Percentiles rank a stretch among this genome's conserved stretches.
These are phyloP conservation scores for Panthera leo DNA, from an alignment of 2,113 vertebrate genomes.

Conservation along the genomic window DNA sequence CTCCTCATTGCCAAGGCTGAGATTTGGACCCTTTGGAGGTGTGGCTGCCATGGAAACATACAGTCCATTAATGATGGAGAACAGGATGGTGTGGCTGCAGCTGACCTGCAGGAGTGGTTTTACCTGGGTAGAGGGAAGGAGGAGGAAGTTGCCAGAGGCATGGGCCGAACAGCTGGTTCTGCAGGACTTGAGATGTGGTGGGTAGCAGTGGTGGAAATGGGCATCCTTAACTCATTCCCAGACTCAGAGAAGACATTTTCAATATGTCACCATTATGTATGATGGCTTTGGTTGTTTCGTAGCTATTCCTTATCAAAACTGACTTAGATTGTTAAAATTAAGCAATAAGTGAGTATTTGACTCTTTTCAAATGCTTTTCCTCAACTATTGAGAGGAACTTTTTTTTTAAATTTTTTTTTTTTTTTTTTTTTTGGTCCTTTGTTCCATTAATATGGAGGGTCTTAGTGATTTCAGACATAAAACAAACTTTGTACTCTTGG, in stretches of 20 bases:
- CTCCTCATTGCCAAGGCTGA: neutral
- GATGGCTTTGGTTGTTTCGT: neutral
- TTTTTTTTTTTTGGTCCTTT: neutral
- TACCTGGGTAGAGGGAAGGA: neutral
- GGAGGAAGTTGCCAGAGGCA: neutral
- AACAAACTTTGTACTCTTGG: constrained; percentile 17
- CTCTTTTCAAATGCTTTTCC: neutral
- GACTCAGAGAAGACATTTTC: neutral
- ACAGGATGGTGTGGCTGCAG: neutral
- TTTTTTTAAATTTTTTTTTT: neutral
- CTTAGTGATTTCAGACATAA: neutral
- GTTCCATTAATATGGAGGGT: neutral
- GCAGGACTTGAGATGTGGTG: neutral
- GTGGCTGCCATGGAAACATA: neutral
- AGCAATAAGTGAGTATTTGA: neutral
- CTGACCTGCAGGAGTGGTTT: neutral
- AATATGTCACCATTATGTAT: neutral
- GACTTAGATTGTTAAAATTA: neutral
- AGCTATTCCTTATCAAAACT: neutral
- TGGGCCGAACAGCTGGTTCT: neutral
- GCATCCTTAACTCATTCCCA: neutral
- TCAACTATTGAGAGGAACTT: neutral
- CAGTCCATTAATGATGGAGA: too few species aligned
- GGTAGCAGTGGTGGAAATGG: neutral
- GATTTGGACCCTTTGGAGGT: neutral